Percentiles rank a stretch among this genome's conserved stretches.
phyloP scores from a whole-genome alignment of 2,888 invertebrate genomes.

The Buathra laborator region DNA sequence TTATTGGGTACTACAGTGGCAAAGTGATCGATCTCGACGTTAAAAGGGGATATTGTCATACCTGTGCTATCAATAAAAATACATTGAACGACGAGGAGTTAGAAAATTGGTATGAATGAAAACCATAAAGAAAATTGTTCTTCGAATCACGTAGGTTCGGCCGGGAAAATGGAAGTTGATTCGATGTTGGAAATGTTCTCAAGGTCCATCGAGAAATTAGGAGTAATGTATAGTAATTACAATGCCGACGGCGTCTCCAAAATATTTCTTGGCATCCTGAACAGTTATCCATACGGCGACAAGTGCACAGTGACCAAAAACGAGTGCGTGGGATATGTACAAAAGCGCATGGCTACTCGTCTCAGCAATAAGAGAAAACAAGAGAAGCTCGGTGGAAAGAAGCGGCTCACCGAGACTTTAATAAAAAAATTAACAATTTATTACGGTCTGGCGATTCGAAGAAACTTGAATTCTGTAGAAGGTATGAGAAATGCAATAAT shows the following conservation, averaged over 20 bases:
- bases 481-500: no score
- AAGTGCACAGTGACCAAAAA: slow-evolving; percentile 48
- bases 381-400: no score
- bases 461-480: no score
- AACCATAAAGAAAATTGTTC: slow-evolving; percentile 67
- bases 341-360: no score
- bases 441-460: no score
- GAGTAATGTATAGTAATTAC: slow-evolving; percentile 69
- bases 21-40: slow-evolving; percentile 72
- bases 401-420: no score
- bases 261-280: slow-evolving; percentile 61
- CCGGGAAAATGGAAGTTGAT: slow-evolving; percentile 71
- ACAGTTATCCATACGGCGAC: slow-evolving; percentile 56
- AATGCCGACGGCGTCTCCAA: slow-evolving; percentile 71
- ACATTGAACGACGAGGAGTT: slow-evolving; percentile 59
- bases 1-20: slow-evolving; percentile 67
- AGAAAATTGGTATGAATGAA: slow-evolving; percentile 68
- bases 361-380: no score
- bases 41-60: slow-evolving; percentile 69
- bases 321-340: no score
- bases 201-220: slow-evolving; percentile 65
- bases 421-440: no score
- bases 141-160: slow-evolving; percentile 67
- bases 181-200: slow-evolving; percentile 69
- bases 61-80: slow-evolving; percentile 64